A percentile compares a stretch with the other conserved stretches of the same genome.
Conservation (phyloP, 2,888 invertebrate species). For the Chymomyza fuscimana region DNA sequence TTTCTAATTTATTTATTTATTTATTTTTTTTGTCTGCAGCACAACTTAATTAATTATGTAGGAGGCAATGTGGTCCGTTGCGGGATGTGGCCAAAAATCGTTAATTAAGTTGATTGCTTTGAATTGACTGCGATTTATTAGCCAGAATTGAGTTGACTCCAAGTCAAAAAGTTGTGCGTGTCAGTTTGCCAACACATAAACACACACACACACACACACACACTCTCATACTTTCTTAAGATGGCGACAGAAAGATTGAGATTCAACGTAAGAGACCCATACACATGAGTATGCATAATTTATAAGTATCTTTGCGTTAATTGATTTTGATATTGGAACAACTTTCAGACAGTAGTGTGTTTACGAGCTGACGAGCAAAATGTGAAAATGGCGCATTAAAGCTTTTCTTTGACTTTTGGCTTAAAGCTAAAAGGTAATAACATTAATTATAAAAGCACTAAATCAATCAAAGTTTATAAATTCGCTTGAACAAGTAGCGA, state of each 20-base stretch:
- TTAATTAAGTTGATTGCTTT: constrained; percentile 75
- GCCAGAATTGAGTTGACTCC: constrained; percentile 54
- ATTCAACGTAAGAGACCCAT: not conserved
- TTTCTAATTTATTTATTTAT: constrained; percentile 6
- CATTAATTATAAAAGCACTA: not conserved
- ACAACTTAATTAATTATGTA: constrained; percentile 72
- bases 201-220: constrained; percentile 14
- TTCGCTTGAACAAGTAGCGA: not conserved
- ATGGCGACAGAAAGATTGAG: not conserved
- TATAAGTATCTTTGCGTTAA: constrained; percentile 61
- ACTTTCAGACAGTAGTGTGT: constrained; percentile 45
- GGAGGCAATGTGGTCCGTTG: constrained; percentile 14
- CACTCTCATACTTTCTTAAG: not conserved
- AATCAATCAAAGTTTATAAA: not conserved
- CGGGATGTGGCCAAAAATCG: constrained; percentile 52
- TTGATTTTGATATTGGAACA: constrained; percentile 56
- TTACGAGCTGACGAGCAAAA: constrained; percentile 52
- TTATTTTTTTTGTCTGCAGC: constrained; percentile 32
- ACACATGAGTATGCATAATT: constrained; percentile 45
- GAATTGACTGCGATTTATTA: constrained; percentile 65
- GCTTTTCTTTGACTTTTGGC: not conserved
- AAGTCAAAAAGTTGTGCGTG: constrained; percentile 47
- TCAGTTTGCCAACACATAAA: constrained; percentile 22
- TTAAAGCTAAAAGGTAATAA: not conserved
- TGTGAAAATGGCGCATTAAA: not conserved